phyloP scores from a whole-genome alignment of 2,888 invertebrate genomes.

The Protophormia terraenovae region DNA sequence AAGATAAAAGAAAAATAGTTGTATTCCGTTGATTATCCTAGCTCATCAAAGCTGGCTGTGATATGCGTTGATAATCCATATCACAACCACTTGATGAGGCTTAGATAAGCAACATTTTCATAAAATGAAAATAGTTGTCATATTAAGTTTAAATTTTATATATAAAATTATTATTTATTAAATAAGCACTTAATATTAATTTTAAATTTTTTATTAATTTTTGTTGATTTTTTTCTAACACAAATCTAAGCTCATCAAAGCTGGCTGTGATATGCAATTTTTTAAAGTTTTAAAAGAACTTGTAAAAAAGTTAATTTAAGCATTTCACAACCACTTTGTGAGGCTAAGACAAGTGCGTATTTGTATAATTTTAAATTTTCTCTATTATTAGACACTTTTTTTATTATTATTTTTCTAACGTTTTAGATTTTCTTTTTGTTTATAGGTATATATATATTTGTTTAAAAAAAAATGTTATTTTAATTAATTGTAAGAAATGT shows the following conservation, averaged over 20 bases:
- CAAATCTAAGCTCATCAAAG: constrained; percentile 92
- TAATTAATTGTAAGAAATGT: constrained; percentile 73
- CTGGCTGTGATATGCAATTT: constrained; percentile 97
- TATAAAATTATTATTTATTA: too few relatives aligned
- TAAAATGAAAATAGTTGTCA: constrained; percentile 63
- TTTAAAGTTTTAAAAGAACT: constrained; percentile 71
- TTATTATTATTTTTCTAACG: neutral
- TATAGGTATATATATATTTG: constrained; percentile 17
- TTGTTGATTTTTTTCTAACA: constrained; percentile 22
- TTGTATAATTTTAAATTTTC: neutral
- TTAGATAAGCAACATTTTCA: constrained; percentile 81
- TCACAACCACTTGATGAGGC: constrained; percentile 94
- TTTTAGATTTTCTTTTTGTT: constrained; percentile 2
- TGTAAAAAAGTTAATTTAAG: constrained; percentile 73
- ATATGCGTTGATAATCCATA: constrained; percentile 89
- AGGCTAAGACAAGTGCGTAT: constrained; percentile 80
- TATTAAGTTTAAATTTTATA: neutral
- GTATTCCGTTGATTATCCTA: constrained; percentile 82
- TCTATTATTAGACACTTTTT: neutral
- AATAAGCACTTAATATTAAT: neutral
- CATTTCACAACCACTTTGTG: constrained; percentile 95
- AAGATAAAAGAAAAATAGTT: constrained; percentile 68
- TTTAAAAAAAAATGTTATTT: constrained; percentile 2
- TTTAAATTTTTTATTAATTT: neutral
- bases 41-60: constrained; percentile 99